Evolutionary conservation across 2,113 vertebrate genomes (phyloP).

Genomic region (Eidolon helvum): DNA sequence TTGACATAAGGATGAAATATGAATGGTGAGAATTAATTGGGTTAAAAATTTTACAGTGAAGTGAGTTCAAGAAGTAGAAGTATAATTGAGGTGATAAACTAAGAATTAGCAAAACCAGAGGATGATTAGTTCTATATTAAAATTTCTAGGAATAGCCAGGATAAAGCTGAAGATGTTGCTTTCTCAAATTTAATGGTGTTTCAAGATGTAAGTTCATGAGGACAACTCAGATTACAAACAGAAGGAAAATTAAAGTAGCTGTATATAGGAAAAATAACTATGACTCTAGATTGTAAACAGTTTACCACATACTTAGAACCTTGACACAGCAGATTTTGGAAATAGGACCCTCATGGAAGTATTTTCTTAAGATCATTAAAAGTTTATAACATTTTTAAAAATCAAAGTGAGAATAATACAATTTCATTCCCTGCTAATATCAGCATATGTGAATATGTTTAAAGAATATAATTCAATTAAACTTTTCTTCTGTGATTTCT

Average conservation of each 20-base stretch:
- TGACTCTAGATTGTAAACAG: not conserved
- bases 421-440: not conserved
- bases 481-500: not conserved
- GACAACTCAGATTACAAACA: not conserved
- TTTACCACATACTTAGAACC: not conserved
- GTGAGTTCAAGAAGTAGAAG: not conserved
- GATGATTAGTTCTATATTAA: not conserved
- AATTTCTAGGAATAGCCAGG: not conserved
- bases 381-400: not conserved
- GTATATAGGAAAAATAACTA: not conserved
- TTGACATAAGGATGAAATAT: not conserved
- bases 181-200: not conserved
- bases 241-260: not conserved
- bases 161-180: not conserved
- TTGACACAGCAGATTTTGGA: not conserved
- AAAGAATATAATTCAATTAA: constrained; percentile 5
- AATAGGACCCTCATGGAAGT: not conserved
- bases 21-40: not conserved
- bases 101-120: not conserved
- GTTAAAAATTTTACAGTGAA: not conserved
- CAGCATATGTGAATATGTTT: not conserved
- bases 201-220: not conserved
- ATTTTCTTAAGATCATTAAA: constrained; percentile 21
- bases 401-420: not conserved
- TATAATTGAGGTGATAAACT: not conserved